These are phyloP conservation scores for Discoglossus pictus DNA, from an alignment of 2,797 vertebrate species.

Conservation along the genomic window DNA sequence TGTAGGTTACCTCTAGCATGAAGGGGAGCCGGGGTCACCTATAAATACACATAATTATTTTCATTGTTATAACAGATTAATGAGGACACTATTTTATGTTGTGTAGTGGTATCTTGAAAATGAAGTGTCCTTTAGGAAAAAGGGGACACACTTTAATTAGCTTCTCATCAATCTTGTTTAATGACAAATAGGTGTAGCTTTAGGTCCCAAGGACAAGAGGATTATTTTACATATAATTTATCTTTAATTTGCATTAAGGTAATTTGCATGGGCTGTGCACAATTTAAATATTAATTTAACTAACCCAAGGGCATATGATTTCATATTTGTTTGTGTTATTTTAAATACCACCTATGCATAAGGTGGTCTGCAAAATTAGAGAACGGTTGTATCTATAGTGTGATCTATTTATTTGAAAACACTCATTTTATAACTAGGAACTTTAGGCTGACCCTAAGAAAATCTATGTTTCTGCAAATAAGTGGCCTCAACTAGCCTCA, in stretches of 20 bases:
- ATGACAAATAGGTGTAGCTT: not conserved
- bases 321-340: not conserved
- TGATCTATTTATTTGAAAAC: no score
- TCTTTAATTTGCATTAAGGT: conserved; percentile 32
- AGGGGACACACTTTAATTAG: conserved; percentile 39
- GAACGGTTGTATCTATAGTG: no score
- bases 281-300: conserved; percentile 21
- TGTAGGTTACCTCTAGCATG: conserved; percentile 8
- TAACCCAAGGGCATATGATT: conserved; percentile 10
- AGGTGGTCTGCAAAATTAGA: conserved; percentile 1
- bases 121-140: conserved; percentile 8
- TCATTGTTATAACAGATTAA: conserved; percentile 34
- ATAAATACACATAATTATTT: conserved; percentile 12
- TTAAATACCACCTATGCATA: not conserved
- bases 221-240: conserved; percentile 16
- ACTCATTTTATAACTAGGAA: no score
- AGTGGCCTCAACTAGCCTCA: no score
- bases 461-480: no score
- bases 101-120: not conserved
- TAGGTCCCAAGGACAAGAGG: conserved; percentile 31
- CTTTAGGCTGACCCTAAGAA: no score
- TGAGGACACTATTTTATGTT: not conserved
- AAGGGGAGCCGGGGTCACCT: not conserved
- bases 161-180: conserved; percentile 36
- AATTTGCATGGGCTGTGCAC: conserved; percentile 9